These are phyloP conservation scores for Aspiorhynchus laticeps DNA, from an alignment of 2,113 vertebrate species.

Conservation along the genomic window DNA sequence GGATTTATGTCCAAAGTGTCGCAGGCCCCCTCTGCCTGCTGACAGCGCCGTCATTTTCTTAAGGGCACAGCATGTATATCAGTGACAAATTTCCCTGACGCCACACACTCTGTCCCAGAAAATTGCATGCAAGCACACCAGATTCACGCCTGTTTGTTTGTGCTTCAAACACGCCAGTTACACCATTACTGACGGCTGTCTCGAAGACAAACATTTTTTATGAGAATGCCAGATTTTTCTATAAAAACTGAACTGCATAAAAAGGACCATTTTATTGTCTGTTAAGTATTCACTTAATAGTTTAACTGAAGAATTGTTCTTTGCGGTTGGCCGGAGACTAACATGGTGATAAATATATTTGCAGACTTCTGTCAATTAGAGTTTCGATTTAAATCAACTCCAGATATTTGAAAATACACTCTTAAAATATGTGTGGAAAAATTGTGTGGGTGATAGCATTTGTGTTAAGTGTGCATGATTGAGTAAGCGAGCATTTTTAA, in stretches of 20 bases:
- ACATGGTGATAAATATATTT: neutral
- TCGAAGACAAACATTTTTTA: neutral
- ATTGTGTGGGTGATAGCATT: neutral
- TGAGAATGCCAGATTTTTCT: neutral
- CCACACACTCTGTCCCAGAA: constrained; percentile 84
- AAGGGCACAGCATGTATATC: constrained; percentile 97
- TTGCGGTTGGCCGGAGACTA: neutral
- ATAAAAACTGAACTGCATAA: neutral
- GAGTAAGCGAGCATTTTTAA: neutral
- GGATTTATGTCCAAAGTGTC: constrained; percentile 99
- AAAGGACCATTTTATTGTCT: neutral
- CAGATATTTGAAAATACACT: neutral
- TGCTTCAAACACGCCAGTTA: constrained; percentile 61
- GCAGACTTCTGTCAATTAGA: constrained; percentile 9
- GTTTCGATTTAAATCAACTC: neutral
- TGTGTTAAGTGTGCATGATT: neutral
- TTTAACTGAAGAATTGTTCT: neutral
- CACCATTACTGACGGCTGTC: neutral
- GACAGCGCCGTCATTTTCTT: constrained; percentile 97
- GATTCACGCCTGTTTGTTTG: constrained; percentile 85
- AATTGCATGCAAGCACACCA: constrained; percentile 78
- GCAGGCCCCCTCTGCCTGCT: constrained; percentile 81
- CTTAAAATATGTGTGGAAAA: neutral
- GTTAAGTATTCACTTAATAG: neutral
- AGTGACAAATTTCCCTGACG: constrained; percentile 85